These are phyloP conservation scores for Venusia cambrica DNA, from an alignment of 2,888 invertebrate species.

Conservation along the genomic window DNA sequence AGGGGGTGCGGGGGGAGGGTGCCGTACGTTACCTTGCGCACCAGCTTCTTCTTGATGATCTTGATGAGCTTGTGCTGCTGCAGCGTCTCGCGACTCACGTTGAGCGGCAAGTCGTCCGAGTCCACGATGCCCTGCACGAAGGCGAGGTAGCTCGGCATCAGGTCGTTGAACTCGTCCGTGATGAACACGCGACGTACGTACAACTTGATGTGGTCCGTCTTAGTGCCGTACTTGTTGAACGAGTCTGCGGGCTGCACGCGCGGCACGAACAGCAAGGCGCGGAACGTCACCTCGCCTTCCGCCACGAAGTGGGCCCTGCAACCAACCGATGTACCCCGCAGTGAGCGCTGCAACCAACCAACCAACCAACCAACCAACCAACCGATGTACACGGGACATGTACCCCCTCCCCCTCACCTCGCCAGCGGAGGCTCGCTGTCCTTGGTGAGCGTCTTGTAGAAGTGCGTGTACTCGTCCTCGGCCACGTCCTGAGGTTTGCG, in stretches of 20 bases:
- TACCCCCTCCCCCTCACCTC: too few species aligned
- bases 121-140: constrained; percentile 98
- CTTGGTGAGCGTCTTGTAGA: constrained; percentile 97
- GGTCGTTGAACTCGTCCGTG: constrained; percentile 99
- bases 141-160: constrained; percentile 98
- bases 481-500: constrained; percentile 91
- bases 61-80: constrained; percentile 99
- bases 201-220: constrained; percentile 96
- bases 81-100: constrained; percentile 98
- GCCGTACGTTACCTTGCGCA: constrained; percentile 85
- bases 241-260: constrained; percentile 94
- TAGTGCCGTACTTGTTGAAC: constrained; percentile 97
- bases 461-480: constrained; percentile 95
- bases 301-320: constrained; percentile 94
- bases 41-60: constrained; percentile 99
- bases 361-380: too few species aligned
- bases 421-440: constrained; percentile 91
- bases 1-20: neutral
- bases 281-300: constrained; percentile 99
- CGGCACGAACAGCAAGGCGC: constrained; percentile 96
- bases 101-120: constrained; percentile 98
- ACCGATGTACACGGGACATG: too few species aligned
- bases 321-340: too few species aligned
- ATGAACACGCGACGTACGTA: constrained; percentile 99
- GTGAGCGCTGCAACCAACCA: too few species aligned